A percentile compares a stretch with the other conserved stretches of the same genome.
Conservation (phyloP, 1,140 invertebrate genomes). For the Drosophila ambigua region DNA sequence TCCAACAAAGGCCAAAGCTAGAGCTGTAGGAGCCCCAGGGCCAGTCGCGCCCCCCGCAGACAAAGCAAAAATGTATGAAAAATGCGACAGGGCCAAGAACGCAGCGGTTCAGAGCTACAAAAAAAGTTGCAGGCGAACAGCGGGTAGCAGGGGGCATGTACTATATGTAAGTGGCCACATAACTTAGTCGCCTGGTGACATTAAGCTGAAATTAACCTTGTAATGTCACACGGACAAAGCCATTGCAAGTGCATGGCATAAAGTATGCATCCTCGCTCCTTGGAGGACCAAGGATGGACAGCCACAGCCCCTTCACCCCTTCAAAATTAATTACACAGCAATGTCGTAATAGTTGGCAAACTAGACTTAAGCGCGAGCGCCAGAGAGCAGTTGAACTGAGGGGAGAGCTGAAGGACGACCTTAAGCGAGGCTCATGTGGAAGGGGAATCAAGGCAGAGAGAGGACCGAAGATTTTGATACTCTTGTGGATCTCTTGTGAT, state of each 20-base stretch:
- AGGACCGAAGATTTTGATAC: no score
- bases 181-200: constrained; percentile 57
- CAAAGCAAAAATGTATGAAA: constrained; percentile 58
- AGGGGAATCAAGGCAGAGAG: no score
- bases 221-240: constrained; percentile 52
- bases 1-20: constrained; percentile 44
- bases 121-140: no score
- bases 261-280: constrained; percentile 5
- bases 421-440: no score
- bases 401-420: no score
- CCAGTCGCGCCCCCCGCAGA: constrained; percentile 20
- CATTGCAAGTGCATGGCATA: constrained; percentile 20
- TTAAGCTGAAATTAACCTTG: constrained; percentile 73
- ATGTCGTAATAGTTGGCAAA: constrained; percentile 62
- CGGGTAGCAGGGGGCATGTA: constrained; percentile 5
- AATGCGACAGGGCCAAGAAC: constrained; percentile 46
- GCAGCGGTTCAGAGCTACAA: constrained; percentile 5
- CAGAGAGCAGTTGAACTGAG: constrained; percentile 2
- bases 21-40: not conserved
- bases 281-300: not conserved
- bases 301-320: not conserved
- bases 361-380: constrained; percentile 32
- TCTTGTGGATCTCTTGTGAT: no score
- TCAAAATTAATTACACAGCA: constrained; percentile 61
- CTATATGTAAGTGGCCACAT: constrained; percentile 61